These are phyloP conservation scores for Argopecten irradians DNA, from an alignment of 1,140 invertebrate species.

Conservation along the genomic window DNA sequence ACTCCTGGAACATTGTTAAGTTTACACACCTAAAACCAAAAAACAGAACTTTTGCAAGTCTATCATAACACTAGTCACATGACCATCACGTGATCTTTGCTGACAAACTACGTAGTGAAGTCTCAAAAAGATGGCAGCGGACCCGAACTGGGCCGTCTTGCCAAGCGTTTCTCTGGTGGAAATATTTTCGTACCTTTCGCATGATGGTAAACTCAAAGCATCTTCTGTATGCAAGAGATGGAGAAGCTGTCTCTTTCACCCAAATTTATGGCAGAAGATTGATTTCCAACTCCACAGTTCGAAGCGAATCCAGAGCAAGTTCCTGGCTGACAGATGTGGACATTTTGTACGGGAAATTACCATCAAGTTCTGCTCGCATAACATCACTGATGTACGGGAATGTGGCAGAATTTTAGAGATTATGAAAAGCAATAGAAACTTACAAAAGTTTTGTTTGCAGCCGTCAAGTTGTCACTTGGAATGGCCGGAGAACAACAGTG, in stretches of 20 bases:
- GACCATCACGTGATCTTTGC: conserved; percentile 56
- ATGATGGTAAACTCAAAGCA: conserved; percentile 80
- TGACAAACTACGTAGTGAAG: conserved; percentile 59
- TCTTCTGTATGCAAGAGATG: conserved; percentile 82
- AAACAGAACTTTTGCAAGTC: background rate
- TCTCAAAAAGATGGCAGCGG: conserved; percentile 69
- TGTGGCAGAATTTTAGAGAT: conserved; percentile 67
- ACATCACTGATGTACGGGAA: conserved; percentile 72
- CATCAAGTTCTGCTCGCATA: conserved; percentile 77
- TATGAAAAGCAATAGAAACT: conserved; percentile 72
- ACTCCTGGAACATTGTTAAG: too few species aligned
- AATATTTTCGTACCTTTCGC: conserved; percentile 81
- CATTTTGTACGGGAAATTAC: conserved; percentile 76
- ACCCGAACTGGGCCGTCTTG: conserved; percentile 76
- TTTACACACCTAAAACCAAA: too few species aligned
- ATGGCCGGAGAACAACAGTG: conserved; percentile 62
- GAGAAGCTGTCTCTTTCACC: conserved; percentile 82
- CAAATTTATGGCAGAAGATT: conserved; percentile 80
- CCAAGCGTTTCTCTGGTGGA: conserved; percentile 82
- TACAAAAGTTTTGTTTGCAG: conserved; percentile 73
- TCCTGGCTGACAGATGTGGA: conserved; percentile 76
- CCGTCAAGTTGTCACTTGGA: conserved; percentile 76
- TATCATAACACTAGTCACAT: conserved; percentile 49
- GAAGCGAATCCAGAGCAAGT: conserved; percentile 74
- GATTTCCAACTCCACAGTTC: conserved; percentile 75